Percentiles rank a stretch among this genome's conserved stretches.
Evolutionary conservation across 2,888 invertebrate genomes (phyloP).

Genomic region (Parnassius smintheus): DNA sequence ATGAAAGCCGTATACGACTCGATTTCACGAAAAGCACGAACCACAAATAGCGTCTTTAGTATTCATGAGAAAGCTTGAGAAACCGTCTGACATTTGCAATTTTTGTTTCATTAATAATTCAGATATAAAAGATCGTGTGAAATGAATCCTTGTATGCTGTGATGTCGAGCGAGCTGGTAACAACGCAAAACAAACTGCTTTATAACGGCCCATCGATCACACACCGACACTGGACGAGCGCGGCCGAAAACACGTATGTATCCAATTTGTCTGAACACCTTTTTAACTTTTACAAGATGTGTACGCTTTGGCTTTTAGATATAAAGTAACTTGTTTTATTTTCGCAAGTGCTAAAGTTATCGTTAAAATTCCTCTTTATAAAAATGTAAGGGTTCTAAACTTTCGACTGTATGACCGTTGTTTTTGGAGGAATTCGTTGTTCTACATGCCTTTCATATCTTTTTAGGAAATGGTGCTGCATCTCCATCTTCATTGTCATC

Average conservation of each 20-base stretch:
- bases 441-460: too few species aligned
- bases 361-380: too few species aligned
- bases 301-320: conserved; percentile 22
- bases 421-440: too few species aligned
- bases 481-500: too few species aligned
- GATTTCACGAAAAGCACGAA: conserved; percentile 68
- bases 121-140: conserved; percentile 70
- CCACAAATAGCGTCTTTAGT: conserved; percentile 76
- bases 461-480: too few species aligned
- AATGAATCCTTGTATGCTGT: conserved; percentile 53
- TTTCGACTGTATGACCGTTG: too few species aligned
- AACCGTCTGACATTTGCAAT: conserved; percentile 75
- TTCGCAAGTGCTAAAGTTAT: not conserved
- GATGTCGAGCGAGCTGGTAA: conserved; percentile 37
- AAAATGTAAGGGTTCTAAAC: too few species aligned
- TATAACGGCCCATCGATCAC: conserved; percentile 50
- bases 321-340: conserved; percentile 19
- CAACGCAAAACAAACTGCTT: conserved; percentile 33
- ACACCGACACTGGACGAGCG: conserved; percentile 34
- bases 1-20: conserved; percentile 55
- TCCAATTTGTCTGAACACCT: conserved; percentile 48
- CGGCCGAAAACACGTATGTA: conserved; percentile 43
- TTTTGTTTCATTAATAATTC: conserved; percentile 79
- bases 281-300: conserved; percentile 37
- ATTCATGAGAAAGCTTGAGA: conserved; percentile 73